A percentile compares a stretch with the other conserved stretches of the same genome.
These are phyloP conservation scores for Idaea aversata DNA, from an alignment of 2,888 invertebrate species.

Conservation along the genomic window DNA sequence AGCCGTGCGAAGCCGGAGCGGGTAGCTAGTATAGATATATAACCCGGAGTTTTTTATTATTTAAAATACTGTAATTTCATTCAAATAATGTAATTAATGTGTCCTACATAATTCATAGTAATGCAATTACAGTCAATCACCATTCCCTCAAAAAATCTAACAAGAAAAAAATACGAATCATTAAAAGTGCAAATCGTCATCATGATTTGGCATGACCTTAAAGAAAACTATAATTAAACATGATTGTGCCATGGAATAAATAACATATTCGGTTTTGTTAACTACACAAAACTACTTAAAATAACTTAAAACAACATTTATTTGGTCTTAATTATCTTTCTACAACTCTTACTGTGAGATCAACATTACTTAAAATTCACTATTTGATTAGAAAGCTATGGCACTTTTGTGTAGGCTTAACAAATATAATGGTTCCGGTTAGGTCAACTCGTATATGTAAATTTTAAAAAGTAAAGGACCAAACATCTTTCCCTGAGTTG, in stretches of 20 bases:
- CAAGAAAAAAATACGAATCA: too few species aligned
- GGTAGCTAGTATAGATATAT: too few species aligned
- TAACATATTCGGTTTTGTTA: too few species aligned
- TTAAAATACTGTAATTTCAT: too few species aligned
- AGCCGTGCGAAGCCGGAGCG: too few species aligned
- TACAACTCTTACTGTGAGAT: constrained; percentile 22
- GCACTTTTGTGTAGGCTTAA: constrained; percentile 1
- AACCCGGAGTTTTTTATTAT: too few species aligned
- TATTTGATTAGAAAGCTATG: constrained; percentile 35
- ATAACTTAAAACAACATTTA: constrained; percentile 11
- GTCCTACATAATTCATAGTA: too few species aligned
- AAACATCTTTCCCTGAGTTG: constrained; percentile 4
- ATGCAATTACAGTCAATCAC: too few species aligned
- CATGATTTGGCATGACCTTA: not conserved
- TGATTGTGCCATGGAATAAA: not conserved
- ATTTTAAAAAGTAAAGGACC: constrained; percentile 3
- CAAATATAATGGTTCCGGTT: constrained; percentile 1
- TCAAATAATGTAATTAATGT: too few species aligned
- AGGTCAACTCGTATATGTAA: not conserved
- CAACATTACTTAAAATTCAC: constrained; percentile 26
- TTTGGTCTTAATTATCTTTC: constrained; percentile 27
- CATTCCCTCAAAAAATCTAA: too few species aligned
- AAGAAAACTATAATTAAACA: constrained; percentile 8
- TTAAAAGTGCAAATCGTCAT: not conserved
- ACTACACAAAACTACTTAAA: not conserved